Conservation (phyloP, 2,113 vertebrate species). For the Brevimyrus niger region DNA sequence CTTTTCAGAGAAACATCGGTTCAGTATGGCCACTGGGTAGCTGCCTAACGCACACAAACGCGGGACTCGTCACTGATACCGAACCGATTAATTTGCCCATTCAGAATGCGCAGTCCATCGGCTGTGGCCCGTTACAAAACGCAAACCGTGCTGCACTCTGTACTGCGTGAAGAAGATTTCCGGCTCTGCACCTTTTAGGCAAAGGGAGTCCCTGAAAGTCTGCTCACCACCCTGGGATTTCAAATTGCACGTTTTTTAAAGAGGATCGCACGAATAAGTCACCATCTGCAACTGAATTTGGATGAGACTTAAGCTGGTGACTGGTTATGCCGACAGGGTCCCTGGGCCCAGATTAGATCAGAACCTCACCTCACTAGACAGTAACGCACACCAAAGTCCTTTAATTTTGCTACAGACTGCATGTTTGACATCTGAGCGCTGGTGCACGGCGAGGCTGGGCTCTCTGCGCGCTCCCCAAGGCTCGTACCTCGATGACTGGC, state of each 20-base stretch:
- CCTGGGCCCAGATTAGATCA: slow-evolving; percentile 22
- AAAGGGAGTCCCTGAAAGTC: background rate
- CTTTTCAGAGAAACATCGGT: background rate
- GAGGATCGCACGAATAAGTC: slow-evolving; percentile 6
- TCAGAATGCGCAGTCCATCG: background rate
- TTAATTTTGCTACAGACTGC: background rate
- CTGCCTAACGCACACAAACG: background rate
- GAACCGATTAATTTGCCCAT: background rate
- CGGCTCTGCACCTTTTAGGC: background rate
- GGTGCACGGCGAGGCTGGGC: background rate
- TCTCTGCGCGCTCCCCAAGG: background rate
- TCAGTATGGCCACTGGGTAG: background rate
- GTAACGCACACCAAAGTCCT: background rate
- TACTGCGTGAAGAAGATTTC: background rate
- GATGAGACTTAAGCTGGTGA: background rate
- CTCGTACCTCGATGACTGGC: background rate
- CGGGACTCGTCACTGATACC: background rate
- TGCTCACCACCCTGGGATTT: background rate
- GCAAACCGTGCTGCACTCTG: background rate
- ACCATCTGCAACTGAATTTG: background rate
- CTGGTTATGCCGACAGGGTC: slow-evolving; percentile 3
- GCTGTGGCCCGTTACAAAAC: background rate
- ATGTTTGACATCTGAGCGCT: background rate
- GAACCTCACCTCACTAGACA: background rate
- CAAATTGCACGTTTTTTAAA: background rate